phyloP scores from a whole-genome alignment of 1,140 invertebrate species.

The Mylabris phalerata region DNA sequence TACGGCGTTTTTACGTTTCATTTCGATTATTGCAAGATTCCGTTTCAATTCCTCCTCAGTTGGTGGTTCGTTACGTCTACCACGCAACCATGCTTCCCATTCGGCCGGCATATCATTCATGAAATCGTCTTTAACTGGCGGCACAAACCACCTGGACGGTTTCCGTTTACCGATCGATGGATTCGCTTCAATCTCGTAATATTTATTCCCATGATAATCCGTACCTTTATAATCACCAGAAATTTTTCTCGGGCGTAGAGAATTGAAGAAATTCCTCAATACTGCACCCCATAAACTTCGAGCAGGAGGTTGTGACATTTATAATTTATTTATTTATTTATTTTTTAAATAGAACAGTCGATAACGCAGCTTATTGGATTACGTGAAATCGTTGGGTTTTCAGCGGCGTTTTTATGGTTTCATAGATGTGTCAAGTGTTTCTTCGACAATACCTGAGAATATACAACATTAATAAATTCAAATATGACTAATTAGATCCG shows the following conservation, averaged over 20 bases:
- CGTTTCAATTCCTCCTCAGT: constrained; percentile 61
- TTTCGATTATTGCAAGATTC: constrained; percentile 61
- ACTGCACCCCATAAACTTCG: constrained; percentile 44
- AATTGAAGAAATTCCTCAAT: constrained; percentile 53
- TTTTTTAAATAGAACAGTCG: no score
- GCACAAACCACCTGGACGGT: constrained; percentile 63
- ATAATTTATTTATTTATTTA: background rate
- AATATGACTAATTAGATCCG: no score
- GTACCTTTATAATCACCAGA: constrained; percentile 45
- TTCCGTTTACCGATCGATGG: constrained; percentile 52
- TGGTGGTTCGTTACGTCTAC: constrained; percentile 59
- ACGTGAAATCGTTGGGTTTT: no score
- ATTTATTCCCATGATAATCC: constrained; percentile 75
- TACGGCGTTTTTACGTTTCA: constrained; percentile 68
- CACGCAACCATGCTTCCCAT: constrained; percentile 78
- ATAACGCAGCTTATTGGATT: no score
- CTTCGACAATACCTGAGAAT: no score
- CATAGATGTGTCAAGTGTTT: no score
- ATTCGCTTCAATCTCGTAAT: constrained; percentile 66
- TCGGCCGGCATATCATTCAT: constrained; percentile 68
- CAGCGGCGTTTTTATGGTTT: no score
- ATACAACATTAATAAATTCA: no score
- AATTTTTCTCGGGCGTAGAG: constrained; percentile 48
- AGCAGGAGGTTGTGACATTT: constrained; percentile 41
- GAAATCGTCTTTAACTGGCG: constrained; percentile 53